Evolutionary conservation across 2,888 invertebrate genomes (phyloP).

Genomic region (Scaptomyza flava): DNA sequence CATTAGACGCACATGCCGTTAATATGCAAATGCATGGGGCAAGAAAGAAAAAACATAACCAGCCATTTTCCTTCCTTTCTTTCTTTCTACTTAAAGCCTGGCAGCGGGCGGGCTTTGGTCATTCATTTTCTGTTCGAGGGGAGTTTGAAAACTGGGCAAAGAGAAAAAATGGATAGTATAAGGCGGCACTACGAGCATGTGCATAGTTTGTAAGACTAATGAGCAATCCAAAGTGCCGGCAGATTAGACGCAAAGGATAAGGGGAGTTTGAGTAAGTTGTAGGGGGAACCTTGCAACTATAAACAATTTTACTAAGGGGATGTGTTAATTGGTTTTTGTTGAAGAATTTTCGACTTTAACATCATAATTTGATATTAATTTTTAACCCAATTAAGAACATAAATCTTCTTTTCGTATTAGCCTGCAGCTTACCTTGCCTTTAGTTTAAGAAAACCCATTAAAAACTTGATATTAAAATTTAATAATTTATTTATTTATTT

Average conservation of each 20-base stretch:
- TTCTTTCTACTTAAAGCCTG: conserved; percentile 30
- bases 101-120: conserved; percentile 48
- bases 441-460: conserved; percentile 15
- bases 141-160: conserved; percentile 41
- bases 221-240: conserved; percentile 53
- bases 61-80: conserved; percentile 1
- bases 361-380: no score
- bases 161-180: conserved; percentile 16
- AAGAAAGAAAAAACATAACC: conserved; percentile 1
- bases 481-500: background rate
- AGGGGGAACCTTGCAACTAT: background rate
- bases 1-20: conserved; percentile 78
- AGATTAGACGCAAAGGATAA: conserved; percentile 1
- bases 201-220: conserved; percentile 74
- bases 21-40: conserved; percentile 73
- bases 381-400: no score
- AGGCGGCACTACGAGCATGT: conserved; percentile 46
- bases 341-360: no score
- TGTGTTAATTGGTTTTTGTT: no score
- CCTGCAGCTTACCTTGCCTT: background rate
- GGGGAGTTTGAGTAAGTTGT: conserved; percentile 6
- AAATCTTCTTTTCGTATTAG: background rate
- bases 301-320: background rate
- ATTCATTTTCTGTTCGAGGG: conserved; percentile 32
- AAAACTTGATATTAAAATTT: conserved; percentile 16